These are phyloP conservation scores for Odobenus rosmarus DNA, from an alignment of 2,113 vertebrate species.

Conservation along the genomic window DNA sequence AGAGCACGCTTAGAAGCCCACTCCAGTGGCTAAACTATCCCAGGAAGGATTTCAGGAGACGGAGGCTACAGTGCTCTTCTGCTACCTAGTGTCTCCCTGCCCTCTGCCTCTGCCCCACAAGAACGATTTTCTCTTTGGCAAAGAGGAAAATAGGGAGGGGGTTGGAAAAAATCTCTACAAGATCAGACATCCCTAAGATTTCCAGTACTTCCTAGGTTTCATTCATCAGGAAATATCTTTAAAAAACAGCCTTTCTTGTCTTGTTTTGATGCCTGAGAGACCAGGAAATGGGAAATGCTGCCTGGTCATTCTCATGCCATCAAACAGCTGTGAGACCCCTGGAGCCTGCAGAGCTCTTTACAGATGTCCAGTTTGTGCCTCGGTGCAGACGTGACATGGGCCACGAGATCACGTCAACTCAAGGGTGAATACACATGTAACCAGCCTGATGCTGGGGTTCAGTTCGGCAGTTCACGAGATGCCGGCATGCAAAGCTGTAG, in stretches of 20 bases:
- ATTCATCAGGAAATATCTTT: slow-evolving; percentile 32
- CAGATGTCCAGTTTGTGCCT: background rate
- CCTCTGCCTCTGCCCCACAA: background rate
- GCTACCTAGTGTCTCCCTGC: background rate
- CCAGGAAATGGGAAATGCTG: background rate
- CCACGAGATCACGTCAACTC: too few relatives aligned
- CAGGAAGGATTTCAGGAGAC: background rate
- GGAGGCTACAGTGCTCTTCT: background rate
- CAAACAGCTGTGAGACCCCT: background rate
- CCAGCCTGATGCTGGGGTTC: too few relatives aligned
- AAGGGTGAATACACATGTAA: background rate
- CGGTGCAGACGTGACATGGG: background rate
- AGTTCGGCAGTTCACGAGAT: background rate
- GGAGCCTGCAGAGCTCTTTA: background rate
- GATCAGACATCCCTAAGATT: background rate
- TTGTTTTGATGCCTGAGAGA: background rate
- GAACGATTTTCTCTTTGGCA: background rate
- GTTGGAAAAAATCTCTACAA: background rate
- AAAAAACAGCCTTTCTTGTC: slow-evolving; percentile 8
- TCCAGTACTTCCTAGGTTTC: slow-evolving; percentile 37
- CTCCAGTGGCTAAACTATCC: background rate
- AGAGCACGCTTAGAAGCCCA: background rate
- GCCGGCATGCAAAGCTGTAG: accelerated
- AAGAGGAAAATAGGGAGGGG: background rate
- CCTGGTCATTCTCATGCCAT: background rate